Evolutionary conservation across 2,113 vertebrate genomes (phyloP).

Genomic region (Brachypteracias leptosomus): DNA sequence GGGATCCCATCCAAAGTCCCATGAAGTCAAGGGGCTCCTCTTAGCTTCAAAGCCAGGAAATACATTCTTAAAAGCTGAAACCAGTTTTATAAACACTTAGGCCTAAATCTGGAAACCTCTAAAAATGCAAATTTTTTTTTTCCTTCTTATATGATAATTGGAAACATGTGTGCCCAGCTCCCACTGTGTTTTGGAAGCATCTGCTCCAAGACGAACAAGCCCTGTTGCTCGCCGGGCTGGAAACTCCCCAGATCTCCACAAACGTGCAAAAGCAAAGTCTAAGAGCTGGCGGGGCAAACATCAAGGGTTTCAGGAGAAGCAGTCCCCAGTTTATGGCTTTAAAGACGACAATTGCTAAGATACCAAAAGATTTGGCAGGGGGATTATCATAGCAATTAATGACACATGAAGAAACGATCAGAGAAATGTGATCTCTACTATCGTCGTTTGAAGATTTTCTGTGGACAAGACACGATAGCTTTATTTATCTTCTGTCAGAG

Average conservation of each 20-base stretch:
- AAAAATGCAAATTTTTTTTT: background rate
- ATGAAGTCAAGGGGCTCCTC: constrained; percentile 21
- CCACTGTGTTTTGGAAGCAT: background rate
- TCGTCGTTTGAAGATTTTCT: background rate
- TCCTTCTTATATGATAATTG: constrained; percentile 8
- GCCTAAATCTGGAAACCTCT: constrained; percentile 44
- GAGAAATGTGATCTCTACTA: background rate
- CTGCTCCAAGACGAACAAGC: background rate
- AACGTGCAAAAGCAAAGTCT: background rate
- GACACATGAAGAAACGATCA: background rate
- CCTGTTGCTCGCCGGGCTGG: background rate
- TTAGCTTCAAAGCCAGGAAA: constrained; percentile 50
- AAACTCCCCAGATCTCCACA: background rate
- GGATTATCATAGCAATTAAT: background rate
- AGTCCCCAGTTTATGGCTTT: background rate
- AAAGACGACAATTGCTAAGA: background rate
- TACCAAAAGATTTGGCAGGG: background rate
- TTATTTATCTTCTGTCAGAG: background rate
- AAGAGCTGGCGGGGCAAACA: accelerated
- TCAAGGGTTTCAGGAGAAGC: background rate
- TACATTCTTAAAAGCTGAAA: constrained; percentile 55
- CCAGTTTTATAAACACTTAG: constrained; percentile 52
- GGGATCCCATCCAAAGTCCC: background rate
- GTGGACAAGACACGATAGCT: background rate
- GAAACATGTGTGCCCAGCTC: constrained; percentile 26